Evolutionary conservation across 2,113 vertebrate genomes (phyloP), one percentile per base, ranked within the genome.

Genomic region (Hemichromis elongatus): DNA sequence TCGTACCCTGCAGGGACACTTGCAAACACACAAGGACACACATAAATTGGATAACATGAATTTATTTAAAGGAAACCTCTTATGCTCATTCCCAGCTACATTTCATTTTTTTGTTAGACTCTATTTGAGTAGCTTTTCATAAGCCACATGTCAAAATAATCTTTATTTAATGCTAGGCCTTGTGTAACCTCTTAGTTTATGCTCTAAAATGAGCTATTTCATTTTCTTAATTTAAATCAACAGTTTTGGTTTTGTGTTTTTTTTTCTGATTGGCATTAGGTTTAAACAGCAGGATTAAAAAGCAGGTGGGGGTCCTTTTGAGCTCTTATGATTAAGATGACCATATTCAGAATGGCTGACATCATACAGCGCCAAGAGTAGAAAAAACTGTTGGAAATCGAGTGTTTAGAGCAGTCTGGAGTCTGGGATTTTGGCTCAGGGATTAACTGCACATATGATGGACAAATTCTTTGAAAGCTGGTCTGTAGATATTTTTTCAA

Each of bases 11-110:
- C 59, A 61, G 47, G 33, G 40, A 79, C 77, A 86, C 53, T 59
- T 50, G 16, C 63, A 86, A 70, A 77, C 61, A 82, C 78, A 83
- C 79, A 89, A 83, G 53, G 83, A 80, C 86, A 80, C 13, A 78
- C 61, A 82, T 75, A 33, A 75, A 52, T 75, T 52, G 70, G 45
- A 75, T 50, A 73, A 52, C 70, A 50, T 75, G 70, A 30, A 75
- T 75, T 75, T 75, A 75, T 75, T 75, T 75, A 50, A 75, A 75
- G 45, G 24, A 50, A 52, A 75, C 6, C 26, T 75, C n/a, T 75
- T 75, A 30, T 75, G 18, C 12, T 75, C 16, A 75, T 45, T 75
- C 6, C 45, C 26, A 50, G 26, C 9, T 50, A 19, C 6, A 28
- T 47, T 28, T 28, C 19, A 18, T 70, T 73, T 50, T 52, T 13